Percentiles rank a stretch among this genome's conserved stretches.
phyloP scores from a whole-genome alignment of 2,888 invertebrate species.

The Calephelis perditalis region DNA sequence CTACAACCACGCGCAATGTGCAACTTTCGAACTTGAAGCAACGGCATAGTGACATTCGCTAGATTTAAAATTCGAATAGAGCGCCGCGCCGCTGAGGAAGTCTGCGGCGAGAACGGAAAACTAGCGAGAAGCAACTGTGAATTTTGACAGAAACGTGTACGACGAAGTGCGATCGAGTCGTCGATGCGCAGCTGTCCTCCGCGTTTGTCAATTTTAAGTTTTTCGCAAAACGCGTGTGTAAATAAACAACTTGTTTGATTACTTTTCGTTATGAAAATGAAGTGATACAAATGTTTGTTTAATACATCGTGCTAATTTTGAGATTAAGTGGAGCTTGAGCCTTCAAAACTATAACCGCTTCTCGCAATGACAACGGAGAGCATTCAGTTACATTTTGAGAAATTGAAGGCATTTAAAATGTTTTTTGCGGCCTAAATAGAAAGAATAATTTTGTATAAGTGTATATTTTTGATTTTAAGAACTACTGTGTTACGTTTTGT shows the following conservation, averaged over 20 bases:
- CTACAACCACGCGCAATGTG: conserved; percentile 37
- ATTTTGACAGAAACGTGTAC: conserved; percentile 66
- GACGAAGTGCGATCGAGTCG: conserved; percentile 77
- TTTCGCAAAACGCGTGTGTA: conserved; percentile 73
- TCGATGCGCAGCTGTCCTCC: conserved; percentile 74
- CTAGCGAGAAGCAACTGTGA: conserved; percentile 35
- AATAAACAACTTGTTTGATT: conserved; percentile 66
- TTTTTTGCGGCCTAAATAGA: conserved; percentile 73
- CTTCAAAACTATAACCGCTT: conserved; percentile 67
- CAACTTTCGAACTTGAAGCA: conserved; percentile 68
- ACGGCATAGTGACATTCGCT: conserved; percentile 58
- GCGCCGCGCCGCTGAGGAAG: conserved; percentile 39
- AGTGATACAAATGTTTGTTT: conserved; percentile 72
- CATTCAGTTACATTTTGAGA: conserved; percentile 73
- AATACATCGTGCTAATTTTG: conserved; percentile 57
- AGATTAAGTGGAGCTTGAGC: conserved; percentile 56
- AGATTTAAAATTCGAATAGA: conserved; percentile 63
- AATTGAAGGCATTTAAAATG: conserved; percentile 75
- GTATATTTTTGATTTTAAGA: conserved; percentile 68
- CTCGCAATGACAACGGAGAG: conserved; percentile 77
- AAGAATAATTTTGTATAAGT: conserved; percentile 65
- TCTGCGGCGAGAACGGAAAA: conserved; percentile 41
- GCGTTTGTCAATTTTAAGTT: conserved; percentile 68
- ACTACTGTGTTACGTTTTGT: conserved; percentile 71
- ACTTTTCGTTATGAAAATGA: conserved; percentile 66